Base-by-base conservation (phyloP, 2,113 vertebrate species). In the Pandion haliaetus region DNA sequence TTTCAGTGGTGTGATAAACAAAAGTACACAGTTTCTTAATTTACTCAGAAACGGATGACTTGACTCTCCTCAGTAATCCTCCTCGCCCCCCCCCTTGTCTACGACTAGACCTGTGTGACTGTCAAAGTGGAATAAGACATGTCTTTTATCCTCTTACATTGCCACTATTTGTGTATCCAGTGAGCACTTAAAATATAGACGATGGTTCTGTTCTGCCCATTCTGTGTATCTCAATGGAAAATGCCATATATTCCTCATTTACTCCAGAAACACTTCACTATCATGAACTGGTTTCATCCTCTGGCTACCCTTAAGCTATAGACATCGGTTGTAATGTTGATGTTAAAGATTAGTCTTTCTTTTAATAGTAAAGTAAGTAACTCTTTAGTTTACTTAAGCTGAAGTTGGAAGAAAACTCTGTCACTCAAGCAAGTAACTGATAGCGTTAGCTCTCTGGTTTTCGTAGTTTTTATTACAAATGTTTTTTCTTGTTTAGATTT, bases 401-500 rank as follows among this genome's bases (percentile, higher is more conserved):
- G 67, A 71, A 82, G 34, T 58, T 93, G 90, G 62, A 88, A 95
- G 85, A 86, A 92, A 80, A 57, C 38, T 67, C 62, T 45, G 16
- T 95, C 69, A 82, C 49, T 94, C 40, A 59, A 52, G 34, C 17
- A 86, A 88, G 54, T 55, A 85, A 71, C 83, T 73, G 44, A 74
- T 70, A 47, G 76, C 24, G 44, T 93, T 81, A 87, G 18, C 15
- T 70, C 36, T 84, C 36, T 57, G 36, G 10, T 84, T 96, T 94
- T 86, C 11, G 8, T 89, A 25, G 34, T 7, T 94, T 72, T 93
- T 91, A 42, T 90, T 94, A 83, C 88, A 86, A 93, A 73, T 90
- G 50, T 18, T 70, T 88, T 89, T 87, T 86, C 83, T 94, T 93
- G 50, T 91, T 34, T 81, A 89, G 54, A 67, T 88, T 80, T 94